A percentile compares a stretch with the other conserved stretches of the same genome.
These are phyloP conservation scores for Sebastes glaucus DNA, from an alignment of 2,797 vertebrate genomes.

Conservation along the genomic window DNA sequence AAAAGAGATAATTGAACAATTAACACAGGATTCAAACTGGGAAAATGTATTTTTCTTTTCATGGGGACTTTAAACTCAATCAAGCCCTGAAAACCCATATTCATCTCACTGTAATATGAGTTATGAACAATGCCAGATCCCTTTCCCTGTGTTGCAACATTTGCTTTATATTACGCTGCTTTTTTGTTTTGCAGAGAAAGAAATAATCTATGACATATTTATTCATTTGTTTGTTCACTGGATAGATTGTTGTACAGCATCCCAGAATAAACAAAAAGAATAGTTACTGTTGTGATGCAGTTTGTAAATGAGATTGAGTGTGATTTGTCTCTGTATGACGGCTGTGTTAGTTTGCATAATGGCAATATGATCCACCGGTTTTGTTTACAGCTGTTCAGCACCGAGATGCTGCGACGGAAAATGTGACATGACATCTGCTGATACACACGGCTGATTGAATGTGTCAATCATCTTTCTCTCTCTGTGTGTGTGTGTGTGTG, in stretches of 20 bases:
- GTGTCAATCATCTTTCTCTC: conserved; percentile 38
- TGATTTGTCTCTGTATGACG: background rate
- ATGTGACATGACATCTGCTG: conserved; percentile 48
- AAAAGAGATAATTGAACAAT: too few relatives aligned
- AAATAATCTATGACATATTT: background rate
- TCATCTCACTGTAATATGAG: background rate
- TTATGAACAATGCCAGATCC: background rate
- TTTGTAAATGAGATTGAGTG: background rate
- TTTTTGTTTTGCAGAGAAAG: too few relatives aligned
- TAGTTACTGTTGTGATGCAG: background rate
- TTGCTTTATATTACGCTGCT: background rate
- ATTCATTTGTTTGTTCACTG: background rate
- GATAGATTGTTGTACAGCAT: too few relatives aligned
- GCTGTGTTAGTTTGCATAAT: conserved; percentile 43
- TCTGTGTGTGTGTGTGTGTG: background rate
- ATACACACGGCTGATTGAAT: conserved; percentile 21
- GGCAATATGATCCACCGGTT: conserved; percentile 8
- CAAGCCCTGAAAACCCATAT: background rate
- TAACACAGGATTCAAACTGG: too few relatives aligned
- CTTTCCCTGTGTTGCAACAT: background rate
- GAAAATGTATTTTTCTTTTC: too few relatives aligned
- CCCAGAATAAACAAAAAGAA: background rate
- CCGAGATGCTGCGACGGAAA: conserved; percentile 33
- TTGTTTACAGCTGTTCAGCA: conserved; percentile 41
- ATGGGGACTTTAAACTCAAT: too few relatives aligned